Evolutionary conservation across 2,888 invertebrate genomes (phyloP), one percentile per base, ranked within the genome.

Genomic region (Lamellibrachia satsuma): DNA sequence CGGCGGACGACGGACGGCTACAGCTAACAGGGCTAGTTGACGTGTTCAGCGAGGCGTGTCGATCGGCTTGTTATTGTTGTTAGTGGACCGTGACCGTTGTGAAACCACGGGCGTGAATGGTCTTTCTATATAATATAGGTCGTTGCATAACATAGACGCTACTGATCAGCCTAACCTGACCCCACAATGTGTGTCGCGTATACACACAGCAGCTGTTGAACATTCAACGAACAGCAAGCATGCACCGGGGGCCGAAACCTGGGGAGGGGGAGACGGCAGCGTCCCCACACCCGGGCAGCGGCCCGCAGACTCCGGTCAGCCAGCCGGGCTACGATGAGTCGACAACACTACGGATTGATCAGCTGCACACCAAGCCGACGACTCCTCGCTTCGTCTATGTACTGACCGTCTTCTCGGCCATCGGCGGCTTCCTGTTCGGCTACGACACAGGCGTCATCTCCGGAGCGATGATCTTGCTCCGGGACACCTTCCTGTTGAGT

Each of bases 401-500:
- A 9, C 93, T 96, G 75, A 94, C 96, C 52, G 94, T 95, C 92
- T 95, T 96, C 94, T 95, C 96, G 4, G 95, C 95, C n/a, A 95
- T 96, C 60, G 97, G 97, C 4, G 97, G 97, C 3, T 97, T 97
- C 94, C 95, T 97, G 52, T 97, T 97, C 95, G 97, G 97, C 39
- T 97, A 97, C 95, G 97, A 97, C 94, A 97, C 97, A 0, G 97
- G 97, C 8, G 97, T 97, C 90, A 97, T 97, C 3, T 97, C 97
- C 0, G 97, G 97, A 27, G 97, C 97, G 3, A 96, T 97, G 96
- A 93, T 97, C 7, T 93, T 96, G 7, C 93, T 95, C 91, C 95
- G 95, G 91, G 95, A 95, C 55, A 94, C 96, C 52, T 92, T 90
- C 52, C 90, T 27, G 15, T n/a, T 92, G n/a, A 90, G 55, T 51